A percentile compares a stretch with the other conserved stretches of the same genome.
Evolutionary conservation across 2,888 invertebrate species (phyloP).

Genomic region (Ectemnius continuus): DNA sequence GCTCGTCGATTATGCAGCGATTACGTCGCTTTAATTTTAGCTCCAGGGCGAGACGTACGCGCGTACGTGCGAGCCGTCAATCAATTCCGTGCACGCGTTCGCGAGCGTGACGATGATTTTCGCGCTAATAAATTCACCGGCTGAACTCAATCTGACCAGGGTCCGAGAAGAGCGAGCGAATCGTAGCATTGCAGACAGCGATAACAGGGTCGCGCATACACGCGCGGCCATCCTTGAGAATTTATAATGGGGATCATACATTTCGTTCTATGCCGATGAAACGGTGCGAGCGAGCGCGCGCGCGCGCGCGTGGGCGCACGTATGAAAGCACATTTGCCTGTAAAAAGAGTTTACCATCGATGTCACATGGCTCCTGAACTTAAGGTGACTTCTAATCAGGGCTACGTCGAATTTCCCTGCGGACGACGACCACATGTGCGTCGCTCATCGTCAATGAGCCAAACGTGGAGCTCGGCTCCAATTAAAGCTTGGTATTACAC

Average conservation of each 20-base stretch:
- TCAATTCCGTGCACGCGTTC: constrained; percentile 53
- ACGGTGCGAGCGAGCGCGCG: not conserved
- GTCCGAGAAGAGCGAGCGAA: constrained; percentile 56
- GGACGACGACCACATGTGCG: not conserved
- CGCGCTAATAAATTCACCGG: constrained; percentile 68
- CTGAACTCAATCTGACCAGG: constrained; percentile 68
- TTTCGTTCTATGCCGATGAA: not conserved
- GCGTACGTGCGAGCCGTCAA: constrained; percentile 26
- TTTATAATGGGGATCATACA: constrained; percentile 41
- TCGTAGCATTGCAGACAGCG: constrained; percentile 21
- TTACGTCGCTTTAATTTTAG: constrained; percentile 59
- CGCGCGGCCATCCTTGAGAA: constrained; percentile 38
- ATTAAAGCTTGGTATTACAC: too few species aligned
- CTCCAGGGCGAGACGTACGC: constrained; percentile 25
- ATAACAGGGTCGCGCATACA: constrained; percentile 41
- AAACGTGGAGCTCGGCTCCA: too few species aligned
- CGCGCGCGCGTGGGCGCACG: not conserved
- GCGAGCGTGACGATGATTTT: constrained; percentile 67
- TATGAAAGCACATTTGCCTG: not conserved
- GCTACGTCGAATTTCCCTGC: not conserved
- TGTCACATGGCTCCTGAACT: constrained; percentile 13
- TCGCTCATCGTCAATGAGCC: not conserved
- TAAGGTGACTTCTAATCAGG: constrained; percentile 29
- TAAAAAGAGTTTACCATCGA: constrained; percentile 4
- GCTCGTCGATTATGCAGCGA: constrained; percentile 45